These are phyloP conservation scores for Cryptus armator DNA, from an alignment of 2,888 invertebrate species.

Conservation along the genomic window DNA sequence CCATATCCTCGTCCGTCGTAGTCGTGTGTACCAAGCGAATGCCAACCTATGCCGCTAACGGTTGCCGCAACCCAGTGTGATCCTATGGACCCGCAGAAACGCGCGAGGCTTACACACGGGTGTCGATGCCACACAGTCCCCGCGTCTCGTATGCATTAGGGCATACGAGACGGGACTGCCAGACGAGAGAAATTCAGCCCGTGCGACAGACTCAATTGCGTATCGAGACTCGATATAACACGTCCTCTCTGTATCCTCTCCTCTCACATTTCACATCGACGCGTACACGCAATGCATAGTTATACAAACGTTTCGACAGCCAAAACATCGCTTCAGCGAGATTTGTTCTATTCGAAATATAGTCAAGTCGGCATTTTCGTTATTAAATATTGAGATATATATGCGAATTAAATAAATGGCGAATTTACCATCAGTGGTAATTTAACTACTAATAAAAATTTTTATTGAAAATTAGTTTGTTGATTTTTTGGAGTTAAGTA, in stretches of 20 bases:
- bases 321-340: not conserved
- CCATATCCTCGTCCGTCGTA: not conserved
- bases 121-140: constrained; percentile 59
- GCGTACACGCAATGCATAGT: not conserved
- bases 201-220: constrained; percentile 60
- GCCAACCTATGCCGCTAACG: constrained; percentile 59
- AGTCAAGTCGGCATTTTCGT: not conserved
- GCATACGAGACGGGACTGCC: constrained; percentile 38
- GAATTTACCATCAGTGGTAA: too few species aligned
- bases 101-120: constrained; percentile 45
- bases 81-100: constrained; percentile 41
- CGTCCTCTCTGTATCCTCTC: not conserved
- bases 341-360: not conserved
- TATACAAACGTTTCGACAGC: not conserved
- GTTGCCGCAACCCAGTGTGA: constrained; percentile 39
- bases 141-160: constrained; percentile 52
- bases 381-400: too few species aligned
- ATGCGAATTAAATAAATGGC: too few species aligned
- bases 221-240: constrained; percentile 48
- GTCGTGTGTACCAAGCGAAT: constrained; percentile 40
- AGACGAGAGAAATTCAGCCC: constrained; percentile 59
- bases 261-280: not conserved
- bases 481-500: too few species aligned
- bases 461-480: too few species aligned
- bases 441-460: too few species aligned